phyloP scores from a whole-genome alignment of 2,113 vertebrate species.

The Talpa occidentalis region DNA sequence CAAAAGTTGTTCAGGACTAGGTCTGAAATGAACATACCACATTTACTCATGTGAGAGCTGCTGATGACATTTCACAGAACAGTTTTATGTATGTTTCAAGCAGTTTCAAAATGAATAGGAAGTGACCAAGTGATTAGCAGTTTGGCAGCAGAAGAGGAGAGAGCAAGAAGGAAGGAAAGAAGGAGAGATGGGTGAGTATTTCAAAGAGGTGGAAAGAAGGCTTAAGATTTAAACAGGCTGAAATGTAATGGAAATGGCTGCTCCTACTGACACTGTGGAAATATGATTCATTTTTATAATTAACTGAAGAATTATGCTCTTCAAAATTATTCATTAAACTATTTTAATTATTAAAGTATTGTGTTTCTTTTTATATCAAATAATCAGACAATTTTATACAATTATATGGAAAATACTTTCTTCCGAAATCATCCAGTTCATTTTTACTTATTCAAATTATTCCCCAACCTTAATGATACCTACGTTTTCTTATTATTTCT shows the following conservation, averaged over 20 bases:
- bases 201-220: not conserved
- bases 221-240: not conserved
- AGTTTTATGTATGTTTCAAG: not conserved
- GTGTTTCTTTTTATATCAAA: no score
- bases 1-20: not conserved
- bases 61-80: not conserved
- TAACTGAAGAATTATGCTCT: not conserved
- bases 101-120: no score
- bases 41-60: not conserved
- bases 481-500: no score
- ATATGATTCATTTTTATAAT: not conserved
- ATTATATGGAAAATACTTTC: no score
- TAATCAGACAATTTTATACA: no score
- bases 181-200: not conserved
- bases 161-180: not conserved
- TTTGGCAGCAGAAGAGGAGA: no score
- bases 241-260: not conserved
- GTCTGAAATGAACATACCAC: not conserved
- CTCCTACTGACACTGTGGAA: not conserved
- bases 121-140: no score
- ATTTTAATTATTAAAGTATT: not conserved
- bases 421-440: no score
- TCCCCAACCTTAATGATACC: no score
- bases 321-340: not conserved
- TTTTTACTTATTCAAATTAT: no score